Evolutionary conservation across 2,797 vertebrate genomes (phyloP).

Genomic region (Percopsis omiscomaycus): DNA sequence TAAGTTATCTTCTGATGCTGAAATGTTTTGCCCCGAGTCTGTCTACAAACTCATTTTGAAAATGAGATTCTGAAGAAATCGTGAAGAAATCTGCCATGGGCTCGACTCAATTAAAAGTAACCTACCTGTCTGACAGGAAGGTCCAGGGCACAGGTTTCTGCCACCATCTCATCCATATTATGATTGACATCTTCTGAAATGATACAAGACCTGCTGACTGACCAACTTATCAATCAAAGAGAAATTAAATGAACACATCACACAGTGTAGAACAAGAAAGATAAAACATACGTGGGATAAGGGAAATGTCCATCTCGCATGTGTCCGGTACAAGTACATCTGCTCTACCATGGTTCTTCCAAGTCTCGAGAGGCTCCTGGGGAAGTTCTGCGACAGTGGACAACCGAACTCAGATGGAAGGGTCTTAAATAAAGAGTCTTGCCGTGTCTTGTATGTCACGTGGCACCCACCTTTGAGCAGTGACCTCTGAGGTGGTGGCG

Average conservation of each 20-base stretch:
- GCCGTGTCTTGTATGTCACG: background rate
- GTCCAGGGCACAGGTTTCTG: slow-evolving; percentile 86
- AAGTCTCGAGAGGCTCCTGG: slow-evolving; percentile 28
- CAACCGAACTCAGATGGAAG: background rate
- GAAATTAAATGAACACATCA: background rate
- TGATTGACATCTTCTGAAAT: slow-evolving; percentile 67
- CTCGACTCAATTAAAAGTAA: background rate
- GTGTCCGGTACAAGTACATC: slow-evolving; percentile 87
- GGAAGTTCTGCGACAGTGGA: slow-evolving; percentile 36
- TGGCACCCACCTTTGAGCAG: slow-evolving; percentile 48
- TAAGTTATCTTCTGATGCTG: too few relatives aligned
- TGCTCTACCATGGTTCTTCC: slow-evolving; percentile 53
- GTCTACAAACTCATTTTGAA: too few relatives aligned
- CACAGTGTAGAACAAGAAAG: background rate
- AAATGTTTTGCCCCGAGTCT: too few relatives aligned
- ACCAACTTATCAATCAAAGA: background rate
- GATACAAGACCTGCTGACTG: slow-evolving; percentile 2
- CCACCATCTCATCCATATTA: slow-evolving; percentile 63
- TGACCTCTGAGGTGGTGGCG: slow-evolving; percentile 54
- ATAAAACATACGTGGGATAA: slow-evolving; percentile 59
- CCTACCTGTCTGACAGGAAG: slow-evolving; percentile 72
- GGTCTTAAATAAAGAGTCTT: background rate
- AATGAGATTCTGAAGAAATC: too few relatives aligned
- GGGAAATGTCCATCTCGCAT: slow-evolving; percentile 79
- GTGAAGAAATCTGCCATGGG: too few relatives aligned